phyloP scores from a whole-genome alignment of 2,888 invertebrate genomes.

The Melipona beecheii region DNA sequence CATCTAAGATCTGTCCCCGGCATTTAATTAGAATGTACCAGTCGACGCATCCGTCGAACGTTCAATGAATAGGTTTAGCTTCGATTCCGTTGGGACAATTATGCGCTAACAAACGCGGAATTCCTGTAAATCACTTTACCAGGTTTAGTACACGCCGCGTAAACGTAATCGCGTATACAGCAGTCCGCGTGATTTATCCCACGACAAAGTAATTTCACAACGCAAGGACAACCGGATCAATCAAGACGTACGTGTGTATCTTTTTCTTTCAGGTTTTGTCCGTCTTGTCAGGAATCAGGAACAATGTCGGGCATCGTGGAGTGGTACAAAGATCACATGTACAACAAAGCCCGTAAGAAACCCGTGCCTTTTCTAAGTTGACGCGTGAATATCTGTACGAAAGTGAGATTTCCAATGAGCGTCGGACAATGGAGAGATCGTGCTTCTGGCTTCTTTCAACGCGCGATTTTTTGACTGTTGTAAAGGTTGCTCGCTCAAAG shows the following conservation, averaged over 20 bases:
- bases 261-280: constrained; percentile 16
- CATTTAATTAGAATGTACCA: not conserved
- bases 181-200: not conserved
- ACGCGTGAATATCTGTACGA: not conserved
- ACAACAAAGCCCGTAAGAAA: constrained; percentile 77
- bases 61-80: not conserved
- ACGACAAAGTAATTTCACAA: not conserved
- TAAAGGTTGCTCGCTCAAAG: too few species aligned
- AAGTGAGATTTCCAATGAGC: too few species aligned
- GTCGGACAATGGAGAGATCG: too few species aligned
- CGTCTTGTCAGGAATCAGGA: not conserved
- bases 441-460: too few species aligned
- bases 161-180: not conserved
- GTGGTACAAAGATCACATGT: constrained; percentile 78
- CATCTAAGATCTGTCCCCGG: not conserved
- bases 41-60: not conserved
- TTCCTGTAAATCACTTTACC: not conserved
- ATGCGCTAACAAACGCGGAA: not conserved
- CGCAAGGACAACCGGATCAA: constrained; percentile 15
- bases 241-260: not conserved
- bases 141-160: not conserved
- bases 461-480: too few species aligned
- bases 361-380: too few species aligned
- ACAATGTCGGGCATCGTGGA: constrained; percentile 79
- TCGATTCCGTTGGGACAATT: not conserved